phyloP scores from a whole-genome alignment of 2,113 vertebrate genomes.

The Gnathonemus echidnorhynchus region DNA sequence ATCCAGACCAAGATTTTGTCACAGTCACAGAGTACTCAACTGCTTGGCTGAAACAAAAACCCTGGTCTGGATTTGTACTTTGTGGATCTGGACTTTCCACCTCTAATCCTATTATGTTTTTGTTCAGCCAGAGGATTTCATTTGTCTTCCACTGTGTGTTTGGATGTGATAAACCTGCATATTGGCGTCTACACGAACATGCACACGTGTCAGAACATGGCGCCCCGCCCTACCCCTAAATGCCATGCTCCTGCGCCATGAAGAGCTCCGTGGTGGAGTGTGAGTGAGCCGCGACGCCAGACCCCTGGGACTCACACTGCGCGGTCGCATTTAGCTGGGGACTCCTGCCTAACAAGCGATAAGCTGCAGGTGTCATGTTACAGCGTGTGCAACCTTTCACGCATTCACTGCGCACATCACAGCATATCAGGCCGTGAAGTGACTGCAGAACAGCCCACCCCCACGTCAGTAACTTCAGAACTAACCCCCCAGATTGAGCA shows the following conservation, averaged over 20 bases:
- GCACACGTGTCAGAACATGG: neutral
- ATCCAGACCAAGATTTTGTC: neutral
- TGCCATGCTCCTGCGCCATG: neutral
- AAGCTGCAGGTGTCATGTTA: neutral
- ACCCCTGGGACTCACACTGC: neutral
- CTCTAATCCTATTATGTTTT: neutral
- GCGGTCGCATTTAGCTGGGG: neutral
- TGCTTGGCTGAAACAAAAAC: neutral
- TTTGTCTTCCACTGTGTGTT: constrained; percentile 6
- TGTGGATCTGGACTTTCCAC: no score
- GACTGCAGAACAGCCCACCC: neutral
- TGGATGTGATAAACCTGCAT: neutral
- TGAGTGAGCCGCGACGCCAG: neutral
- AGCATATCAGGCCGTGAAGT: neutral
- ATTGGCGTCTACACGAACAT: neutral
- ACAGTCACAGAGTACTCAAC: neutral
- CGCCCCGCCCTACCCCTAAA: neutral
- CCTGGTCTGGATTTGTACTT: neutral
- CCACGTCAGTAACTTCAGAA: neutral
- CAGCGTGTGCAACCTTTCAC: neutral
- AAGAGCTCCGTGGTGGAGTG: neutral
- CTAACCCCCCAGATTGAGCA: neutral
- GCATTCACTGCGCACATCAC: neutral
- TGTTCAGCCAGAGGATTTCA: neutral
- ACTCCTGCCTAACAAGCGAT: neutral